Conservation (phyloP, 2,888 invertebrate genomes). For the Gymnocheta viridis region DNA sequence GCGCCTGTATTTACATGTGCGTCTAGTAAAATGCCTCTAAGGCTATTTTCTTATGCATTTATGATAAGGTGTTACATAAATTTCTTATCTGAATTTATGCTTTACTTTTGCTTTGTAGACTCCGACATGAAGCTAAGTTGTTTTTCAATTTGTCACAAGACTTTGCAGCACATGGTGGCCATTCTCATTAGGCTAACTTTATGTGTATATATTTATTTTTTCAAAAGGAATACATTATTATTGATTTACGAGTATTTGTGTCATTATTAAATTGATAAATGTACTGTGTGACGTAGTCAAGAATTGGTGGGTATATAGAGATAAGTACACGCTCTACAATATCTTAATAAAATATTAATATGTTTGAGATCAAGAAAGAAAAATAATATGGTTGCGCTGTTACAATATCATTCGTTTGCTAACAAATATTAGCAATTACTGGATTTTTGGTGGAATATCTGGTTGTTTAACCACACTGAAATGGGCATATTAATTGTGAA, state of each 20-base stretch:
- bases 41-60: constrained; percentile 67
- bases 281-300: background rate
- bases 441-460: too few relatives aligned
- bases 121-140: constrained; percentile 17
- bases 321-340: too few relatives aligned
- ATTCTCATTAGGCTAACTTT: background rate
- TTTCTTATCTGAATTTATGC: constrained; percentile 41
- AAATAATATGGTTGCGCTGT: too few relatives aligned
- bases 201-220: background rate
- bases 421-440: too few relatives aligned
- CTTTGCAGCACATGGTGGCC: background rate
- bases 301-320: background rate
- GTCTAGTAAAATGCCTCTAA: constrained; percentile 57
- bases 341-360: too few relatives aligned
- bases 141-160: constrained; percentile 34
- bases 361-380: too few relatives aligned
- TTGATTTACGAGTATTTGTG: constrained; percentile 21
- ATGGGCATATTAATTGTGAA: too few relatives aligned
- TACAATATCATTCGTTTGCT: too few relatives aligned
- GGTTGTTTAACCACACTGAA: too few relatives aligned
- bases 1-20: constrained; percentile 45
- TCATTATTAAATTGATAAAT: background rate
- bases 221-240: constrained; percentile 1
- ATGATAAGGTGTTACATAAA: constrained; percentile 67
- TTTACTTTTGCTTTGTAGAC: constrained; percentile 33